A percentile compares a stretch with the other conserved stretches of the same genome.
These are phyloP conservation scores for Drosophila sp. DNA, from an alignment of 1,140 invertebrate genomes.

Conservation along the genomic window DNA sequence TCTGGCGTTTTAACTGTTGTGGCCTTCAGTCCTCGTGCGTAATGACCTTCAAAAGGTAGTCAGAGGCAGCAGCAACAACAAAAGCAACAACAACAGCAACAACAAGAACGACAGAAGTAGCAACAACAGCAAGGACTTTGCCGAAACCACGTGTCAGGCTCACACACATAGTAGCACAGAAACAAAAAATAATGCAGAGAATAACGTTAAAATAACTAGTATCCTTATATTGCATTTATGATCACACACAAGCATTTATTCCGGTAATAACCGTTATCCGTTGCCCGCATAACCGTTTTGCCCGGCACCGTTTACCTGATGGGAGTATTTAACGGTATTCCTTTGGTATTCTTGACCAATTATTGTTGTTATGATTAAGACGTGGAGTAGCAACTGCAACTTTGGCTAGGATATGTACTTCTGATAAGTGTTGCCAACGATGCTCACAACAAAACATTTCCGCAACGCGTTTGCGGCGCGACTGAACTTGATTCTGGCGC, in stretches of 20 bases:
- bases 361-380: not conserved
- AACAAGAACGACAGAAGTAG: constrained; percentile 24
- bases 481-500: constrained; percentile 84
- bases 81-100: constrained; percentile 45
- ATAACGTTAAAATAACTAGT: not conserved
- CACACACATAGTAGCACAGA: constrained; percentile 26
- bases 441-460: constrained; percentile 76
- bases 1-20: constrained; percentile 8
- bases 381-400: not conserved
- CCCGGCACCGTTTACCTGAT: constrained; percentile 30
- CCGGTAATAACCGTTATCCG: constrained; percentile 10
- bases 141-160: constrained; percentile 49
- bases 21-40: constrained; percentile 62
- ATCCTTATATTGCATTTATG: not conserved
- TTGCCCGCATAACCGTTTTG: constrained; percentile 11
- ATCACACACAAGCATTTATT: constrained; percentile 8
- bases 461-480: constrained; percentile 82
- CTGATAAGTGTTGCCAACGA: constrained; percentile 53
- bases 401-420: constrained; percentile 6
- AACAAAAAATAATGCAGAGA: constrained; percentile 17
- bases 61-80: constrained; percentile 47
- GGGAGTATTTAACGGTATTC: constrained; percentile 4
- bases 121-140: constrained; percentile 56
- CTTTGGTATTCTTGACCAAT: not conserved
- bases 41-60: constrained; percentile 74